A percentile compares a stretch with the other conserved stretches of the same genome.
Conservation (phyloP, 2,113 vertebrate genomes). For the Myotis yumanensis region DNA sequence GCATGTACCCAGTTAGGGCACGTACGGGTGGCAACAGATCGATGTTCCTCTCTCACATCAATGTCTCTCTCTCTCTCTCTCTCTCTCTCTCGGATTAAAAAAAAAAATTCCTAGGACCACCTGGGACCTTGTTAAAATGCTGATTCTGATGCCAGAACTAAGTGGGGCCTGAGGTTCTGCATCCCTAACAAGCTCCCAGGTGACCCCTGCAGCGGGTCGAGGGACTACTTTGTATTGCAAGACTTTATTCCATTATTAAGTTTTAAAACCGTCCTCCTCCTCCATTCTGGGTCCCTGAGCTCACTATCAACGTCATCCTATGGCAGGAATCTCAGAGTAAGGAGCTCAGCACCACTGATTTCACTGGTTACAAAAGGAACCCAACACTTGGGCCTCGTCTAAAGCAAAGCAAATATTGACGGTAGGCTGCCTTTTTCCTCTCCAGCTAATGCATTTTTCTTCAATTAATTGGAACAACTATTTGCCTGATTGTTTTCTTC, state of each 20-base stretch:
- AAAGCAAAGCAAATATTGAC: not conserved
- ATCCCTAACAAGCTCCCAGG: not conserved
- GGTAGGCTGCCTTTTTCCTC: not conserved
- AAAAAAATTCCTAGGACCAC: not conserved
- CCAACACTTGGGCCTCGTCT: not conserved
- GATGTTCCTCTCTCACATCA: too few relatives aligned
- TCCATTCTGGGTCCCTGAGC: not conserved
- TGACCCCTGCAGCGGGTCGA: accelerated
- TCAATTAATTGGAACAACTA: constrained; percentile 55
- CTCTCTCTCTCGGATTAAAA: too few relatives aligned
- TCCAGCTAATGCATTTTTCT: constrained; percentile 45
- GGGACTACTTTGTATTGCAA: not conserved
- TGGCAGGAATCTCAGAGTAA: not conserved
- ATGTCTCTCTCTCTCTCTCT: too few relatives aligned
- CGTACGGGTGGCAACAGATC: too few relatives aligned
- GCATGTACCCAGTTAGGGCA: too few relatives aligned
- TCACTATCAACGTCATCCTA: not conserved
- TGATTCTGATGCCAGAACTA: not conserved
- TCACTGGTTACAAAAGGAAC: not conserved
- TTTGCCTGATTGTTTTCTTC: constrained; percentile 47
- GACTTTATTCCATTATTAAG: not conserved
- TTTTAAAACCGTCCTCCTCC: not conserved
- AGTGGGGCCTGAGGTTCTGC: not conserved
- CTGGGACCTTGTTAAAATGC: not conserved
- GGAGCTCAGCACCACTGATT: not conserved